Conservation (phyloP, 2,113 vertebrate genomes). For the Mirounga angustirostris region DNA sequence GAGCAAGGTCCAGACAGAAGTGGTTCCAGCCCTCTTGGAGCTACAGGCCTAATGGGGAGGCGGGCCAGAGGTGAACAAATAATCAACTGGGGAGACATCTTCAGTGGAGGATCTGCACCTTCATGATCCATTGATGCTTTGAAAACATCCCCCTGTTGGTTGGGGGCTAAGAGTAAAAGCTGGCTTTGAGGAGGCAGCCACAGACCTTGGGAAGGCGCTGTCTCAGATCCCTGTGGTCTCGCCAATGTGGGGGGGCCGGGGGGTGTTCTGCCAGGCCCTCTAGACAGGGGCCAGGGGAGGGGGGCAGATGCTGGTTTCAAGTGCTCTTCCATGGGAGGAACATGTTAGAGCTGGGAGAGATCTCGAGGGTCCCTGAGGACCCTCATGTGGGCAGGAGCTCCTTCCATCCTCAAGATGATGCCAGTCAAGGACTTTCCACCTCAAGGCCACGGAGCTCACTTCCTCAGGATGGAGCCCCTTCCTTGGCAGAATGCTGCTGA, state of each 20-base stretch:
- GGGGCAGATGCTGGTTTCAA: background rate
- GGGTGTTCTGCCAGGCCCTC: background rate
- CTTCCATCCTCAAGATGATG: background rate
- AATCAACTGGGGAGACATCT: background rate
- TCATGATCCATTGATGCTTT: background rate
- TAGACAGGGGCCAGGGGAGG: background rate
- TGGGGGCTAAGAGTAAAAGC: background rate
- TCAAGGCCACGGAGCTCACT: background rate
- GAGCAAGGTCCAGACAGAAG: background rate
- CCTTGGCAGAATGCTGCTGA: background rate
- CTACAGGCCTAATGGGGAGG: background rate
- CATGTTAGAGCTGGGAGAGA: background rate
- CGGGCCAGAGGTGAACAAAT: background rate
- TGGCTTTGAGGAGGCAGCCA: no score
- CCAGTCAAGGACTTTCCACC: background rate
- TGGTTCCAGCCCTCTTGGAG: background rate
- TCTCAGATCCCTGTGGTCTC: background rate
- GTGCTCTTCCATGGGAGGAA: background rate
- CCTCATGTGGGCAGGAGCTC: background rate
- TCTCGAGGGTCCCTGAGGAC: background rate
- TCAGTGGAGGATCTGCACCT: background rate
- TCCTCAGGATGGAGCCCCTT: background rate
- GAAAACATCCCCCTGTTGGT: background rate
- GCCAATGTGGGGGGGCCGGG: no score
- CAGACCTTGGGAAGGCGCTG: background rate